Percentiles rank a stretch among this genome's conserved stretches.
These are phyloP conservation scores for Odobenus rosmarus DNA, from an alignment of 2,113 vertebrate genomes.

Conservation along the genomic window DNA sequence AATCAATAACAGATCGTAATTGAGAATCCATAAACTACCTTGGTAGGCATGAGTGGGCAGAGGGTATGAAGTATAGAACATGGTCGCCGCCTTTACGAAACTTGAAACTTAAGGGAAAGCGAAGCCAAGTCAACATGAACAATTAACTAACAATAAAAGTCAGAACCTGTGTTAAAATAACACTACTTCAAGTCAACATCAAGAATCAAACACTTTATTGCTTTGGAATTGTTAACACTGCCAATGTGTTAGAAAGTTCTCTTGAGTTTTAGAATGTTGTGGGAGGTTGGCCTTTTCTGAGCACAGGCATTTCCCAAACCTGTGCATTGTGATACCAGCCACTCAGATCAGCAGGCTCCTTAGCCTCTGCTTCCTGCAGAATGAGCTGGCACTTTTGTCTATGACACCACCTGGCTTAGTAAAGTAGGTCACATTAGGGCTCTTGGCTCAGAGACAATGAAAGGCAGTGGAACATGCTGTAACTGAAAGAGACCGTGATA, in stretches of 20 bases:
- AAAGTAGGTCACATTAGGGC: slow-evolving; percentile 62
- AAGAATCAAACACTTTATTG: neutral
- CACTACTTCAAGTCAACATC: neutral
- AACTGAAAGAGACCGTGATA: slow-evolving; percentile 26
- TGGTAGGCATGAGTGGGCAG: neutral
- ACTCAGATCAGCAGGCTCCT: neutral
- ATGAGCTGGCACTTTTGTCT: neutral
- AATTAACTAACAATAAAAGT: neutral
- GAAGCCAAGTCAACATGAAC: neutral
- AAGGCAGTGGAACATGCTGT: neutral
- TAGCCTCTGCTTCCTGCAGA: neutral
- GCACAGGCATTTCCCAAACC: neutral
- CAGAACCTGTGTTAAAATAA: neutral
- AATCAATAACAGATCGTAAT: neutral
- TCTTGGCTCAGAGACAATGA: slow-evolving; percentile 52
- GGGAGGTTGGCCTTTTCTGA: slow-evolving; percentile 16
- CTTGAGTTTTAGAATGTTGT: neutral
- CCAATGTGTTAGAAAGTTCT: neutral
- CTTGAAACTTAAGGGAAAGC: neutral
- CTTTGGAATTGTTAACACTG: neutral
- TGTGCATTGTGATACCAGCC: neutral
- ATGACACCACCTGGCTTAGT: slow-evolving; percentile 6
- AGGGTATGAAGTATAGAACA: neutral
- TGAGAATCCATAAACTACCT: neutral
- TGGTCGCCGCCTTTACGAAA: neutral